A percentile compares a stretch with the other conserved stretches of the same genome.
Conservation (phyloP, 1,140 invertebrate genomes). For the Triops cancriformis region DNA sequence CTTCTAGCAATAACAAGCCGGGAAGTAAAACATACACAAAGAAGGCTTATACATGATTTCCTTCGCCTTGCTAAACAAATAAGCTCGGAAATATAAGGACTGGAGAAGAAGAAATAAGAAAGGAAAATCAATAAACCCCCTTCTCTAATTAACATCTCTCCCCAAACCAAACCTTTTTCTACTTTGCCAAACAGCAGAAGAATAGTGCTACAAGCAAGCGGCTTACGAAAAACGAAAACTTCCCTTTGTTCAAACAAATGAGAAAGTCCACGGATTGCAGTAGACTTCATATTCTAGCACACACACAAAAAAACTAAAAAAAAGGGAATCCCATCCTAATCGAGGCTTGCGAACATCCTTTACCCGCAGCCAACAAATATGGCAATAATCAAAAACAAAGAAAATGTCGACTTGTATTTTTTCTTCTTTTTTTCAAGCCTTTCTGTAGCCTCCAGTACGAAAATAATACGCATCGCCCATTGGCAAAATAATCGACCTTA, state of each 20-base stretch:
- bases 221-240: background rate
- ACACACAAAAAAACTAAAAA: background rate
- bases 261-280: background rate
- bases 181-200: background rate
- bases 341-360: background rate
- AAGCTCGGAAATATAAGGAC: background rate
- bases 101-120: background rate
- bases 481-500: too few species aligned
- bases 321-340: background rate
- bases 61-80: background rate
- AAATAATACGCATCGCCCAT: background rate
- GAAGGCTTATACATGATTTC: background rate
- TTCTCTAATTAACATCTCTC: slow-evolving; percentile 6
- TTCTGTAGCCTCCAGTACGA: background rate
- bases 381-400: background rate
- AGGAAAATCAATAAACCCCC: background rate
- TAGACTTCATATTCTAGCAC: background rate
- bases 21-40: background rate
- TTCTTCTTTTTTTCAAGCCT: background rate
- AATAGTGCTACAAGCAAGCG: background rate
- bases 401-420: background rate
- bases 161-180: background rate
- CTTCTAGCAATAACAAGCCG: background rate
- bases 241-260: background rate
- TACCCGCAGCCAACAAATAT: background rate